Percentiles rank a stretch among this genome's conserved stretches.
Conservation (phyloP, 2,888 invertebrate species). For the Drosophila lacicola region DNA sequence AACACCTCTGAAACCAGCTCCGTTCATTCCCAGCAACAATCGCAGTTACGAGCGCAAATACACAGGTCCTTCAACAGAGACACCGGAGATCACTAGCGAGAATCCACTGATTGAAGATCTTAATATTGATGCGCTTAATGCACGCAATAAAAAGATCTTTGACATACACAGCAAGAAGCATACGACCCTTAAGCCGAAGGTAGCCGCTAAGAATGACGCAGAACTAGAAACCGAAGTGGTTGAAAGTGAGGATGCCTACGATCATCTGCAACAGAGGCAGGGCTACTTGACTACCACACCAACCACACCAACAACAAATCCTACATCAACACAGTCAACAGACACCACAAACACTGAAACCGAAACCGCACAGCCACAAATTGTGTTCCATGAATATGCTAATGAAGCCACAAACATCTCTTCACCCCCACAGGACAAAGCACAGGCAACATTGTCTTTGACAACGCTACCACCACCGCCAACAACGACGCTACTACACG, state of each 20-base stretch:
- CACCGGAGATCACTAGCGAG: conserved; percentile 70
- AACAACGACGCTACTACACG: conserved; percentile 85
- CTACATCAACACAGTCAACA: conserved; percentile 54
- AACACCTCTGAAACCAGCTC: conserved; percentile 79
- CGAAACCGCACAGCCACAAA: conserved; percentile 55
- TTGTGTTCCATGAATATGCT: conserved; percentile 54
- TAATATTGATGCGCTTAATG: conserved; percentile 86
- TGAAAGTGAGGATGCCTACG: conserved; percentile 44
- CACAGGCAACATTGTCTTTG: conserved; percentile 1
- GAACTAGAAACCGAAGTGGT: conserved; percentile 53
- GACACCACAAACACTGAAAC: conserved; percentile 56
- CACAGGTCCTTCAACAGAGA: conserved; percentile 73
- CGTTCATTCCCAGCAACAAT: conserved; percentile 82
- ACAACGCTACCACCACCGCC: conserved; percentile 76
- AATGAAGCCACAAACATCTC: conserved; percentile 79
- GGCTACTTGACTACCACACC: conserved; percentile 80
- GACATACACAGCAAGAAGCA: conserved; percentile 85
- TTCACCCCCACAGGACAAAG: conserved; percentile 79
- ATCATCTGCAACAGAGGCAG: conserved; percentile 53
- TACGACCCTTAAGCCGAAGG: conserved; percentile 82
- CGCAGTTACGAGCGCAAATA: conserved; percentile 84
- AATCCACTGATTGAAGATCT: conserved; percentile 84
- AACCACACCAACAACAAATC: conserved; percentile 61
- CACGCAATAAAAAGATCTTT: conserved; percentile 86
- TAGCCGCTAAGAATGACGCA: conserved; percentile 34